phyloP scores from a whole-genome alignment of 2,113 vertebrate species.

The Indicator indicator region DNA sequence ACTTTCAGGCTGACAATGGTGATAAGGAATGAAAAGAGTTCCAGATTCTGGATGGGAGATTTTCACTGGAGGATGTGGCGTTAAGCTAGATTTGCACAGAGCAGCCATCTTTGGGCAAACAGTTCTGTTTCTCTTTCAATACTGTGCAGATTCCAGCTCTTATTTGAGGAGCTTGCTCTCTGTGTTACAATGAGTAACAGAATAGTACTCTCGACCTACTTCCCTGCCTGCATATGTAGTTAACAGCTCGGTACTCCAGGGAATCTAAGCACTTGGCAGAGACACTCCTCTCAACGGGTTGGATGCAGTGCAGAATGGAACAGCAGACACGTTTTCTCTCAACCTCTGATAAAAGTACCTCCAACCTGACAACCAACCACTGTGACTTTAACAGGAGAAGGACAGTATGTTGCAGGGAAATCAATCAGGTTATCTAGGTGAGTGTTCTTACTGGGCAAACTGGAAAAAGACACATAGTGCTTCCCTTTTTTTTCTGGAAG shows the following conservation, averaged over 20 bases:
- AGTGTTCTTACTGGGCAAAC: background rate
- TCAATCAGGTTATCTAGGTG: background rate
- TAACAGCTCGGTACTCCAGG: background rate
- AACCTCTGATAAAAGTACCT: slow-evolving; percentile 33
- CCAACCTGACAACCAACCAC: background rate
- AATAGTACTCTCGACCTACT: background rate
- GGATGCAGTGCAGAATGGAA: background rate
- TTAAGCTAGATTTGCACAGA: background rate
- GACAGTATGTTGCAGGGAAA: background rate
- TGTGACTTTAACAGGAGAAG: background rate
- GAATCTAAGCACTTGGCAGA: slow-evolving; percentile 5
- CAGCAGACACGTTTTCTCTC: background rate
- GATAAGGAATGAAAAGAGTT: slow-evolving; percentile 19
- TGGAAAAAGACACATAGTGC: background rate
- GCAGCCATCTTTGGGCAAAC: background rate
- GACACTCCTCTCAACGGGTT: background rate
- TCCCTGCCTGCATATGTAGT: background rate
- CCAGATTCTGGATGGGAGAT: background rate
- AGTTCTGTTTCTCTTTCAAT: background rate
- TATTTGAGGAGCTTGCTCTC: background rate
- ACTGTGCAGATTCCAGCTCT: background rate
- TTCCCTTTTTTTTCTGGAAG: background rate
- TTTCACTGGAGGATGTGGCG: background rate
- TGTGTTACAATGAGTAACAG: background rate
- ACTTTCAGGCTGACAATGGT: slow-evolving; percentile 17